Evolutionary conservation across 30 jellyfish, hydroid and myxozoan species (phyloP).

Genomic region (Sanderia malayensis): DNA sequence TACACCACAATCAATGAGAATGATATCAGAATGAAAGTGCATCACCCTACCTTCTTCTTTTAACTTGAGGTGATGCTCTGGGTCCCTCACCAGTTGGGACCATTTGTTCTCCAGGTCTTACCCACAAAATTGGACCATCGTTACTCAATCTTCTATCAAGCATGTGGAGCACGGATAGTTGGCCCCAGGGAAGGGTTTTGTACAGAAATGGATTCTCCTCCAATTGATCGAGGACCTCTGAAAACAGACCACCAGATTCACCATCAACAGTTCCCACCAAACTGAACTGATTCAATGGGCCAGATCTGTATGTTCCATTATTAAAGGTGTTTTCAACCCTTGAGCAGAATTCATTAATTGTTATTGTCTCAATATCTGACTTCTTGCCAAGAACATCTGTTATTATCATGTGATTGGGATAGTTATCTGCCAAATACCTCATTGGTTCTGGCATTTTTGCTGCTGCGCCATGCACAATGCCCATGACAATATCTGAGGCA

Average conservation of each 20-base stretch:
- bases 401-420: constrained; percentile 77
- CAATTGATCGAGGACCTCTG: constrained; percentile 71
- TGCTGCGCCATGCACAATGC: constrained; percentile 96
- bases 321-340: constrained; percentile 68
- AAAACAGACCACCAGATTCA: constrained; percentile 91
- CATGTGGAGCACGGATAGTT: constrained; percentile 64
- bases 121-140: constrained; percentile 98
- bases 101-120: constrained; percentile 98
- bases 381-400: constrained; percentile 88
- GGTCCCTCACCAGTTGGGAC: constrained; percentile 90
- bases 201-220: constrained; percentile 90
- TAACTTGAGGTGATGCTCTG: constrained; percentile 68
- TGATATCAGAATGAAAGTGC: no score
- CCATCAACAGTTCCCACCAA: constrained; percentile 95
- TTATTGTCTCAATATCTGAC: constrained; percentile 76
- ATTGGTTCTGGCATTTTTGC: constrained; percentile 83
- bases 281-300: constrained; percentile 82
- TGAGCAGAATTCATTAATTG: constrained; percentile 65
- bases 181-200: constrained; percentile 96
- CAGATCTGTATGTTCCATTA: constrained; percentile 94
- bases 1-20: no score
- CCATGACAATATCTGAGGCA: constrained; percentile 82
- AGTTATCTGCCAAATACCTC: constrained; percentile 52
- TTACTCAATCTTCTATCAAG: constrained; percentile 74
- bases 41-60: constrained; percentile 92